Base-by-base conservation (phyloP, 2,797 vertebrate species). In the Lemur catta region DNA sequence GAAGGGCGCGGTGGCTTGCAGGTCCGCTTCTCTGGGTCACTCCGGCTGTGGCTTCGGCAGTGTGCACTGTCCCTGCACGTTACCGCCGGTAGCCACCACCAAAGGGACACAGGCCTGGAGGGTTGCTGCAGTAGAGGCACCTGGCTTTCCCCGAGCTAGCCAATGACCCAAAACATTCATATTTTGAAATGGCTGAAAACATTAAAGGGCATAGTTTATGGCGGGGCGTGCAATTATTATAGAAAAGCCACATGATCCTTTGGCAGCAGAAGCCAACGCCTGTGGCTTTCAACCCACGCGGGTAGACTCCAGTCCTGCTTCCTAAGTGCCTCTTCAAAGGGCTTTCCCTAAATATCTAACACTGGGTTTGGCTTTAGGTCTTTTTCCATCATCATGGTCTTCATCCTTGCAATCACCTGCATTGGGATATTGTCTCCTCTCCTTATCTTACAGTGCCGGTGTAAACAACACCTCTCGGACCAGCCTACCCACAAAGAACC, bases 61-160 rank as follows among this genome's bases (percentile, higher is more conserved):
- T 1, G 6, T 17, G 24, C 1, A 3, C 13, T 8, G 13, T 7
- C 4, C 43, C 14, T 1, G 35, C 2, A 0, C 43, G 3, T 4
- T 24, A 6, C 0, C 2, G 4, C 14, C 43, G 26, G 1, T 1
- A 26, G 76, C 41, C 15, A 4, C 15, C 7, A 1, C 24, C 3
- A 48, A 12, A 20, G 20, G 33, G 13, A 22, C 4, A 0, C 20
- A 0, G 0, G 0, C 38, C 71, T 5, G 18, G 33, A n/a, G 48
- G 22, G n/a, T 2, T 4, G 26, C 55, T 38, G 30, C 2, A 20
- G 7, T 1, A 26, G 13, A 2, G 26, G 6, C 1, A 4, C 65
- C 59, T 33, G 35, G 22, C 6, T 26, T 55, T 57, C 14, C 2
- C 24, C 2, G 4, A 13, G 46, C 43, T 8, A 6, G 11, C 48